Evolutionary conservation across 1,140 invertebrate genomes (phyloP).

Genomic region (Tetramorium parvispinum): DNA sequence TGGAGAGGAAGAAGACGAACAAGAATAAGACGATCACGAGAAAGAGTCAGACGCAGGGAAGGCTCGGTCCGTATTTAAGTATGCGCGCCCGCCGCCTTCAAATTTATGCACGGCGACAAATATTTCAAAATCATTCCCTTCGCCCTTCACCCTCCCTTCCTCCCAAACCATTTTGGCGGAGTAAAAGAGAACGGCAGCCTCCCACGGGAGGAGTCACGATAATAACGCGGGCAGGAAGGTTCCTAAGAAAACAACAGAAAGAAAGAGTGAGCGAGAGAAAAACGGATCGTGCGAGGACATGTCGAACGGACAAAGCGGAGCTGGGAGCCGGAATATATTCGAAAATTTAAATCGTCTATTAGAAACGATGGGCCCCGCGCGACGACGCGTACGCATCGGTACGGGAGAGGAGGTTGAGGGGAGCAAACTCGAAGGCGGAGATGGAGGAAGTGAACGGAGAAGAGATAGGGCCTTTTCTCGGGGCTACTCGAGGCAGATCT

Average conservation of each 20-base stretch:
- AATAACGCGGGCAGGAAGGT: slow-evolving; percentile 63
- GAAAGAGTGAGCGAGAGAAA: slow-evolving; percentile 60
- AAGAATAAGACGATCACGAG: slow-evolving; percentile 52
- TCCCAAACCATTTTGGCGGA: not conserved
- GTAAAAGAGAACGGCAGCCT: slow-evolving; percentile 61
- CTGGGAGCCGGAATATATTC: slow-evolving; percentile 79
- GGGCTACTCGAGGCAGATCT: slow-evolving; percentile 75
- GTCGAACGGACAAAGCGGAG: slow-evolving; percentile 68
- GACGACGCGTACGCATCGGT: slow-evolving; percentile 75
- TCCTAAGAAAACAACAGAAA: slow-evolving; percentile 66
- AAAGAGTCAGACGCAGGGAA: slow-evolving; percentile 59
- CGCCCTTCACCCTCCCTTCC: slow-evolving; percentile 22
- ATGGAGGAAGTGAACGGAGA: slow-evolving; percentile 51
- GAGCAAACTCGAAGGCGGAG: slow-evolving; percentile 36
- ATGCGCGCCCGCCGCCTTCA: slow-evolving; percentile 82
- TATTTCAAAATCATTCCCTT: slow-evolving; percentile 83
- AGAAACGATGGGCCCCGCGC: slow-evolving; percentile 77
- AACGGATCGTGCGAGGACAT: slow-evolving; percentile 49
- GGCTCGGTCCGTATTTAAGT: slow-evolving; percentile 84
- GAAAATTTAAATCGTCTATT: slow-evolving; percentile 84
- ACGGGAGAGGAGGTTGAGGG: slow-evolving; percentile 59
- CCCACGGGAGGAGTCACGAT: slow-evolving; percentile 61
- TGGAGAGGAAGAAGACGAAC: slow-evolving; percentile 40
- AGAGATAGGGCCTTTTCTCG: slow-evolving; percentile 62
- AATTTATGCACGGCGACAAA: slow-evolving; percentile 85